Percentiles rank a stretch among this genome's conserved stretches.
These are phyloP conservation scores for Siniperca chuatsi DNA, from an alignment of 2,113 vertebrate species.

Conservation along the genomic window DNA sequence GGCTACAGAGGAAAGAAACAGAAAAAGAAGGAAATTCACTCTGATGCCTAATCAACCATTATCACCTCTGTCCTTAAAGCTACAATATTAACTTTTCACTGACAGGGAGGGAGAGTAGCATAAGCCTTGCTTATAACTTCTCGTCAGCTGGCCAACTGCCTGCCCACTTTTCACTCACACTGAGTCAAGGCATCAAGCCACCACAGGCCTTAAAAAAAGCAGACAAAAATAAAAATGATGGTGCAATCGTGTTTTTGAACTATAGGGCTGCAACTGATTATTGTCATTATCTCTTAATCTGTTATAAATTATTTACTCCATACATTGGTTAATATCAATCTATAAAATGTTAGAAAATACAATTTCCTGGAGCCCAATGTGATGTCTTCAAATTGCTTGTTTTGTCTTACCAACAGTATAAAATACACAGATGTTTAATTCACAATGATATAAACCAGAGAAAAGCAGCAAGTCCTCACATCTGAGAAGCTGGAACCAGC, in stretches of 20 bases:
- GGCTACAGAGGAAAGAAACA: constrained; percentile 43
- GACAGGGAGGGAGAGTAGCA: background rate
- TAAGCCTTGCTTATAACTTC: no score
- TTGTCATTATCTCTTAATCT: background rate
- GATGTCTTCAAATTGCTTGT: background rate
- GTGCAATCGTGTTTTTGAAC: background rate
- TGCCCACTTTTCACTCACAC: background rate
- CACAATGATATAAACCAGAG: no score
- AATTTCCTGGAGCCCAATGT: background rate
- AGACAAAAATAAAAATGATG: background rate
- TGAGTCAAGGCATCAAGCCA: background rate
- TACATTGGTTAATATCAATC: background rate
- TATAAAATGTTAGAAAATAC: background rate
- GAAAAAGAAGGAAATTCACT: background rate
- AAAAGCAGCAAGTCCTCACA: no score
- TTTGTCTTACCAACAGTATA: no score
- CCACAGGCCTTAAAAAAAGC: background rate
- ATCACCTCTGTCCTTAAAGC: background rate
- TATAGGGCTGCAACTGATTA: no score
- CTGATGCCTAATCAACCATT: background rate
- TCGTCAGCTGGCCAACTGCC: background rate
- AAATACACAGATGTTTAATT: no score
- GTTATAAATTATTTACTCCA: background rate
- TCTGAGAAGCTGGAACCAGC: no score
- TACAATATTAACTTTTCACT: background rate